Evolutionary conservation across 2,797 vertebrate genomes (phyloP), one percentile per base, ranked within the genome.

Genomic region (Clarias fuscus): DNA sequence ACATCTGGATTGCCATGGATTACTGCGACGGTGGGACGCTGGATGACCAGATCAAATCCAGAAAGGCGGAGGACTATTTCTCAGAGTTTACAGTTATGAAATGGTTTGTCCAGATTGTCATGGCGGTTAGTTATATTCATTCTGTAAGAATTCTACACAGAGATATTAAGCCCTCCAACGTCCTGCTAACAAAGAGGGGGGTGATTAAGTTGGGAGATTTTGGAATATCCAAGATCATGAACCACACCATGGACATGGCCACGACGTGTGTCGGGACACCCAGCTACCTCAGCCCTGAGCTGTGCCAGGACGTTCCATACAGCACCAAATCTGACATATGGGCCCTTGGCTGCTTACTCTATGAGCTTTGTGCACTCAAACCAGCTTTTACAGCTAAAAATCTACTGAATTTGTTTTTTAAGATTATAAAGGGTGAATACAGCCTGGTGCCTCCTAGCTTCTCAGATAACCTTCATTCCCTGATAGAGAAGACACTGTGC

Each of bases 241-340:
- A 87, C 11, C 89, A 91, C 89, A 96, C 95, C 0, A 62, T 89
- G 11, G 95, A 96, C 80, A 91, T 96, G 94, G 95, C 96, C 22
- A 94, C 93, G 84, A 96, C 96, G 0, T 96, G 95, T 48, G 94
- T 96, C 40, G 96, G 96, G 67, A 96, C 96, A 0, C 96, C 96
- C 62, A 93, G 92, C 85, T 96, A 96, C 89, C 91, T 97, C 20
- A 96, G 96, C 83, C 96, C 96, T 0, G 96, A 97, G 89, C 93
- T 96, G 17, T 97, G 96, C 77, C 93, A 93, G 89, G 95, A 96
- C 5, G 87, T 96, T 56, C 96, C 96, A 0, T 96, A 96, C 91
- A 96, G 95, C 89, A 94, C 92, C 59, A 96, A 96, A 90, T 95
- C 95, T 15, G 96, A 96, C n/a, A 94, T 96, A 85, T 97, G 96